These are phyloP conservation scores for Drosophila pallidifrons DNA, from an alignment of 1,140 invertebrate species.

Conservation along the genomic window DNA sequence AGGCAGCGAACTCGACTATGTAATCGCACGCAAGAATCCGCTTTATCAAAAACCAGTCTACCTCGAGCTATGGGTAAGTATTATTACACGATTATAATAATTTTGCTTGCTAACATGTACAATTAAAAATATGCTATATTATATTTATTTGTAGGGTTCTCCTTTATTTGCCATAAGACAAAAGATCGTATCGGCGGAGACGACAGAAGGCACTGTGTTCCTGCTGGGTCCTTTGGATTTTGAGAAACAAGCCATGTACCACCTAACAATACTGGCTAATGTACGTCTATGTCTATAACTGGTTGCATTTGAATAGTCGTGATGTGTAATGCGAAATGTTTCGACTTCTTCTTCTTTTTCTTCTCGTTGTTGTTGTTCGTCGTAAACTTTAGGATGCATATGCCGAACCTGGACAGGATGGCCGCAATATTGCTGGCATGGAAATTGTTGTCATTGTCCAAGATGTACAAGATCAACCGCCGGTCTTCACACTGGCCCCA, in stretches of 20 bases:
- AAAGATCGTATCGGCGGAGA: conserved; percentile 89
- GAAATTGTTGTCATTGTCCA: conserved; percentile 92
- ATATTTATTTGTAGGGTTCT: conserved; percentile 85
- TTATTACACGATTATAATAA: not conserved
- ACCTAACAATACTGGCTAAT: conserved; percentile 92
- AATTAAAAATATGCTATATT: not conserved
- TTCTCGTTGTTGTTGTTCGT: conserved; percentile 7
- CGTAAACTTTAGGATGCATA: conserved; percentile 90
- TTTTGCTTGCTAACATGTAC: not conserved
- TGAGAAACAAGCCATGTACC: conserved; percentile 93
- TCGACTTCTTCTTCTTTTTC: not conserved
- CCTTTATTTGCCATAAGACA: conserved; percentile 91
- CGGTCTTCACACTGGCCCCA: conserved; percentile 92
- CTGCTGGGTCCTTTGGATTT: conserved; percentile 92
- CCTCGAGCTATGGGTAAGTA: conserved; percentile 90
- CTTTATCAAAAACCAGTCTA: conserved; percentile 91
- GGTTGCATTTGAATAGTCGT: not conserved
- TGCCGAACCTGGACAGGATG: conserved; percentile 91
- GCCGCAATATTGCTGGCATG: conserved; percentile 93
- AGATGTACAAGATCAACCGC: conserved; percentile 94
- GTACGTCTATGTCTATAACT: conserved; percentile 86
- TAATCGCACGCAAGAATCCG: conserved; percentile 92
- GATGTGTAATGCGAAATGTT: not conserved
- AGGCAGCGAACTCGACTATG: conserved; percentile 92
- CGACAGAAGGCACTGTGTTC: conserved; percentile 91